These are phyloP conservation scores for Polymixis lichenea DNA, from an alignment of 2,888 invertebrate species.

Conservation along the genomic window DNA sequence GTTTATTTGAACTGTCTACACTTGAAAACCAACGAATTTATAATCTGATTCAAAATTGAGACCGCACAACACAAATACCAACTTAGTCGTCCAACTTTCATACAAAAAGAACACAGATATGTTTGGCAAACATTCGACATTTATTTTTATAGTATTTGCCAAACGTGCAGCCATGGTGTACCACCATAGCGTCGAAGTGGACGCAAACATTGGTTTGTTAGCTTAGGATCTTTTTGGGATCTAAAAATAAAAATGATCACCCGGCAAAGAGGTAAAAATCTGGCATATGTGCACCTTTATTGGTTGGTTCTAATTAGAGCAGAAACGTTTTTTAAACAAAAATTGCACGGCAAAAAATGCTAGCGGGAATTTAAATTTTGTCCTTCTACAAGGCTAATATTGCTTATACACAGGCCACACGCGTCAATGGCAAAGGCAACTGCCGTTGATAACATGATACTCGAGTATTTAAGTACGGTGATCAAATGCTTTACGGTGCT, in stretches of 20 bases:
- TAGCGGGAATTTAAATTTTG: not conserved
- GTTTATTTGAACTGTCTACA: not conserved
- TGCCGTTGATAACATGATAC: too few relatives aligned
- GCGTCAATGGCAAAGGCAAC: too few relatives aligned
- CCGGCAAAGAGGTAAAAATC: not conserved
- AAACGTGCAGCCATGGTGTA: conserved; percentile 44
- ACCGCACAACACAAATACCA: not conserved
- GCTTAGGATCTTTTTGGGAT: conserved; percentile 33
- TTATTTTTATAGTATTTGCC: conserved; percentile 42
- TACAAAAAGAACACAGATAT: conserved; percentile 15
- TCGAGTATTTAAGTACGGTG: too few relatives aligned
- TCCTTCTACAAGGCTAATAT: too few relatives aligned
- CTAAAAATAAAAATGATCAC: conserved; percentile 37
- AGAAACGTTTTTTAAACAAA: not conserved
- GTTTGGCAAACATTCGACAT: conserved; percentile 44
- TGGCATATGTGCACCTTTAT: not conserved
- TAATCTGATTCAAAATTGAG: not conserved
- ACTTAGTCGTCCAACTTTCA: not conserved
- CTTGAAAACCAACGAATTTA: not conserved
- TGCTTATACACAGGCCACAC: too few relatives aligned
- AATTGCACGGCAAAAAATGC: not conserved
- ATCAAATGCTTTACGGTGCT: too few relatives aligned
- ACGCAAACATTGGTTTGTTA: conserved; percentile 42
- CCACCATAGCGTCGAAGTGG: conserved; percentile 2
- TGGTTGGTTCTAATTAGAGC: not conserved